Percentiles rank a stretch among this genome's conserved stretches.
Conservation (phyloP, 2,888 invertebrate genomes). For the Amphipyra berbera region DNA sequence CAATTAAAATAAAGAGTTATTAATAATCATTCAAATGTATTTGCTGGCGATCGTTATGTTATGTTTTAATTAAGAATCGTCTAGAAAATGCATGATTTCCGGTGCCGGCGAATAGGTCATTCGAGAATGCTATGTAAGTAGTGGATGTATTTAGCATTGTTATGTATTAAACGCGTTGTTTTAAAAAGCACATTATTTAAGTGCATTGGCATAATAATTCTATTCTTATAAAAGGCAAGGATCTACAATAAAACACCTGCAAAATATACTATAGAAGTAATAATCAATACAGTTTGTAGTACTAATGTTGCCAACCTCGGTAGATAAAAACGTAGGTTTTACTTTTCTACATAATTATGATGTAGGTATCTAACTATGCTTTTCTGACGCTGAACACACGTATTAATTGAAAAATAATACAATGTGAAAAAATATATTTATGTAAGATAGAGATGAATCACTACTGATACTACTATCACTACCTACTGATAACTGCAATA, state of each 20-base stretch:
- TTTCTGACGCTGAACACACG: not conserved
- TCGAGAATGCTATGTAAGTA: slow-evolving; percentile 26
- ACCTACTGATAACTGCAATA: no score
- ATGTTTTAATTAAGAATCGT: slow-evolving; percentile 8
- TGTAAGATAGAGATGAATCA: no score
- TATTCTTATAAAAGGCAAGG: slow-evolving; percentile 21
- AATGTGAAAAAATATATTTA: no score
- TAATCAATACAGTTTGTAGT: slow-evolving; percentile 43
- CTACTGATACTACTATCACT: no score
- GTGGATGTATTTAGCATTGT: not conserved
- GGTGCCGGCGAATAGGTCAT: slow-evolving; percentile 35
- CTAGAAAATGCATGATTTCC: slow-evolving; percentile 21
- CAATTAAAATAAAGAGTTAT: no score
- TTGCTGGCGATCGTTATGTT: not conserved
- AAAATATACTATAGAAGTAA: slow-evolving; percentile 26
- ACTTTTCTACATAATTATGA: not conserved
- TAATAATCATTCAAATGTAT: no score
- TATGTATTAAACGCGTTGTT: not conserved
- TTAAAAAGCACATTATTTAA: slow-evolving; percentile 4
- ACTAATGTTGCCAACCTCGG: slow-evolving; percentile 35
- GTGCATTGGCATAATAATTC: slow-evolving; percentile 1
- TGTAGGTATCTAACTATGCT: not conserved
- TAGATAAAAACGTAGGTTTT: slow-evolving; percentile 4
- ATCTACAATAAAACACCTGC: slow-evolving; percentile 44
- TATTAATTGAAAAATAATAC: no score